Conservation (phyloP, 2,797 vertebrate species). For the Clarias pachynema region DNA sequence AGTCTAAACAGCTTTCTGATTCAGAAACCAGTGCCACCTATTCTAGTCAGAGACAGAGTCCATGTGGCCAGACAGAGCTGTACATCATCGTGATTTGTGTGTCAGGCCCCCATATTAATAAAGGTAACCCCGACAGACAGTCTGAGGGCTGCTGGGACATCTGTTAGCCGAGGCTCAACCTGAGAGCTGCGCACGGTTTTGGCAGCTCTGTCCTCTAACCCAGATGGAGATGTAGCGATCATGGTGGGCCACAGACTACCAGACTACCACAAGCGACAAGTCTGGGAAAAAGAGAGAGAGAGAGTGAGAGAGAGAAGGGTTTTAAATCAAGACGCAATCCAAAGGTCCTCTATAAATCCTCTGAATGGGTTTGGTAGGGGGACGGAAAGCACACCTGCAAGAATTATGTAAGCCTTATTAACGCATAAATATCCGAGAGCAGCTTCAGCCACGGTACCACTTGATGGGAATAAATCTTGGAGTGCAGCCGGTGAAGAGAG, state of each 20-base stretch:
- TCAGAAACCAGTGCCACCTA: conserved; percentile 65
- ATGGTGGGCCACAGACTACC: conserved; percentile 44
- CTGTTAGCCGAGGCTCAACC: conserved; percentile 47
- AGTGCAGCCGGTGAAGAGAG: conserved; percentile 61
- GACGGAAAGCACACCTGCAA: conserved; percentile 86
- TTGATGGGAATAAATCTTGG: conserved; percentile 76
- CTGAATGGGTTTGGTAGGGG: conserved; percentile 78
- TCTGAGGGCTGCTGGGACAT: conserved; percentile 46
- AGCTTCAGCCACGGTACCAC: conserved; percentile 72
- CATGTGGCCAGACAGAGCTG: conserved; percentile 69
- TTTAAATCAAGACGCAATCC: conserved; percentile 84
- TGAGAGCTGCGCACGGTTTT: conserved; percentile 45
- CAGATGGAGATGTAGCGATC: conserved; percentile 54
- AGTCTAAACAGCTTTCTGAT: conserved; percentile 56
- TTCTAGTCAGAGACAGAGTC: conserved; percentile 52
- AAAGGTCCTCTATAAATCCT: conserved; percentile 82
- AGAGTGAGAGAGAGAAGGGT: conserved; percentile 67
- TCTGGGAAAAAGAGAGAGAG: conserved; percentile 22
- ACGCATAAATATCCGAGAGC: conserved; percentile 84
- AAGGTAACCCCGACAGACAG: conserved; percentile 65
- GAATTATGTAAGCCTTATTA: conserved; percentile 90
- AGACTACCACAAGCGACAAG: conserved; percentile 40
- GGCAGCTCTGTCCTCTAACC: conserved; percentile 49
- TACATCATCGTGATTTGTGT: conserved; percentile 82
- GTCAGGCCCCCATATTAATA: conserved; percentile 74